Percentiles rank a stretch among this genome's conserved stretches.
Evolutionary conservation across 2,113 vertebrate species (phyloP).

Genomic region (Daboia siamensis): DNA sequence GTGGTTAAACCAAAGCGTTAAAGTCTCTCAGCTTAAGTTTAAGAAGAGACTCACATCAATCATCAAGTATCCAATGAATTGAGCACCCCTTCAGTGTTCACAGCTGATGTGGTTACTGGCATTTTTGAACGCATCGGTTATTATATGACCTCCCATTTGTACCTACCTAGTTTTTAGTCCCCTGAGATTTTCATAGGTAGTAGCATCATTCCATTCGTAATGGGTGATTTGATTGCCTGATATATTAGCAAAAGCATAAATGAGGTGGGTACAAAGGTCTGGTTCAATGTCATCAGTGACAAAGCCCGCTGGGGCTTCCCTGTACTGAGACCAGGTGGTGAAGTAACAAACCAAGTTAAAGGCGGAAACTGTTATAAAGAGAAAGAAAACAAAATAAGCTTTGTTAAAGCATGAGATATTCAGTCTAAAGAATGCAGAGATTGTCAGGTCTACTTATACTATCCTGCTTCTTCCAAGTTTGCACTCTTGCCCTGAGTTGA

Average conservation of each 20-base stretch:
- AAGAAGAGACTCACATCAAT: background rate
- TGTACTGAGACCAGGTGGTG: slow-evolving; percentile 74
- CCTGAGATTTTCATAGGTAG: slow-evolving; percentile 60
- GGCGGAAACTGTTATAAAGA: slow-evolving; percentile 53
- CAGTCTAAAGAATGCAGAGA: background rate
- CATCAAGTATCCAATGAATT: background rate
- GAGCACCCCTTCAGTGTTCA: background rate
- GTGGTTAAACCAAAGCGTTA: background rate
- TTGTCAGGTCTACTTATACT: background rate
- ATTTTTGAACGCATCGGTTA: background rate
- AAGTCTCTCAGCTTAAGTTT: background rate
- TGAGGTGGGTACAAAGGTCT: slow-evolving; percentile 75
- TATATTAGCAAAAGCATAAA: slow-evolving; percentile 75
- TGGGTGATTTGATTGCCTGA: slow-evolving; percentile 57
- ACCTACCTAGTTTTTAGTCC: slow-evolving; percentile 70
- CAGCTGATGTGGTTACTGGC: background rate
- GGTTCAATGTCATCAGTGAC: slow-evolving; percentile 68
- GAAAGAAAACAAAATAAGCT: background rate
- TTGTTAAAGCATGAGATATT: background rate
- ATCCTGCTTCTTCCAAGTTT: background rate
- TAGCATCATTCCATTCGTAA: slow-evolving; percentile 68
- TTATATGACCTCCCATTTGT: too few species aligned
- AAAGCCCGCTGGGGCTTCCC: slow-evolving; percentile 59
- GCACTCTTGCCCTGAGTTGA: background rate
- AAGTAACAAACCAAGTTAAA: slow-evolving; percentile 77